Evolutionary conservation across 2,888 invertebrate species (phyloP).

Genomic region (Brenthis ino): DNA sequence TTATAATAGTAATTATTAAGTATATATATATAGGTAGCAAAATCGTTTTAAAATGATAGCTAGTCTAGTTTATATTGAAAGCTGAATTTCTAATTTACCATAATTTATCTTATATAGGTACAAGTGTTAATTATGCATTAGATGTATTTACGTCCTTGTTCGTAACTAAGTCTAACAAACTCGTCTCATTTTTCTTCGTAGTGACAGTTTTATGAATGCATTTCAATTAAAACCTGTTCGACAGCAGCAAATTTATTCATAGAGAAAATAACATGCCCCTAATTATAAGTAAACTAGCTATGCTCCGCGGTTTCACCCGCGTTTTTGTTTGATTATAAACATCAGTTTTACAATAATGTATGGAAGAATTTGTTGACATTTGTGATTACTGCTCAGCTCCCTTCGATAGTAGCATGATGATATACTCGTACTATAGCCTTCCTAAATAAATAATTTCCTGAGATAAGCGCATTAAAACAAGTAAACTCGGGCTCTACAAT

Average conservation of each 20-base stretch:
- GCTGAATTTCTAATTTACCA: neutral
- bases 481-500: too few species aligned
- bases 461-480: too few species aligned
- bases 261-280: constrained; percentile 6
- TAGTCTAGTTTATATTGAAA: neutral
- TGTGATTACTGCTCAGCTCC: too few species aligned
- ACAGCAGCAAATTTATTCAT: constrained; percentile 13
- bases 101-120: neutral
- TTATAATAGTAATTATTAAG: too few species aligned
- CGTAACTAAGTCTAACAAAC: constrained; percentile 5
- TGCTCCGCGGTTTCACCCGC: too few species aligned
- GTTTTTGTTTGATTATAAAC: too few species aligned
- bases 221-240: constrained; percentile 17
- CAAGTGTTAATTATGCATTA: constrained; percentile 3
- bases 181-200: constrained; percentile 7
- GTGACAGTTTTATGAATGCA: constrained; percentile 12
- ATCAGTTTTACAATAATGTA: too few species aligned
- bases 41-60: neutral
- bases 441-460: too few species aligned
- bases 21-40: too few species aligned
- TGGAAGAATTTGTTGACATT: too few species aligned
- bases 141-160: constrained; percentile 3
- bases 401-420: too few species aligned
- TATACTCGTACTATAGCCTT: too few species aligned
- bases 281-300: neutral